phyloP scores from a whole-genome alignment of 1,140 invertebrate genomes.

The Drosophila mojavensis region DNA sequence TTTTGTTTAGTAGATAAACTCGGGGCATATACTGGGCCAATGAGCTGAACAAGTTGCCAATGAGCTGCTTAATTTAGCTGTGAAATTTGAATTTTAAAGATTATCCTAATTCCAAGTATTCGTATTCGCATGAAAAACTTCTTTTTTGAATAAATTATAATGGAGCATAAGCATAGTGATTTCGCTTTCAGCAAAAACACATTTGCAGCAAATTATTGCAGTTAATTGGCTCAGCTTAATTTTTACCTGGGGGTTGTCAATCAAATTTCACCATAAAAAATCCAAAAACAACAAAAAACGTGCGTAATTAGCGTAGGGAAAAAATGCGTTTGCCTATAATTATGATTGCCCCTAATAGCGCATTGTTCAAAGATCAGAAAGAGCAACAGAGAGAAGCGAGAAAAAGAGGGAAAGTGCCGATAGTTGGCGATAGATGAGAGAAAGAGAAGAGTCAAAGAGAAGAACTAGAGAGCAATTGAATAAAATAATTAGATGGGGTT shows the following conservation, averaged over 20 bases:
- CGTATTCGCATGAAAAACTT: background rate
- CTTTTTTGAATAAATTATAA: background rate
- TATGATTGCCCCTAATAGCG: conserved; percentile 43
- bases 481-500: background rate
- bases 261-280: conserved; percentile 65
- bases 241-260: conserved; percentile 59
- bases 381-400: background rate
- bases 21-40: conserved; percentile 9
- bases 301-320: conserved; percentile 54
- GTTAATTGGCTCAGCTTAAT: conserved; percentile 26
- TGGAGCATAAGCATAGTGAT: conserved; percentile 7
- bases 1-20: conserved; percentile 50
- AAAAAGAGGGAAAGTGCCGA: background rate
- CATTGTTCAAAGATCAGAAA: conserved; percentile 35
- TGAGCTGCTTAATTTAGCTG: conserved; percentile 33
- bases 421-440: background rate
- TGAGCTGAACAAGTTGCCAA: conserved; percentile 48
- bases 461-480: background rate
- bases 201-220: conserved; percentile 20
- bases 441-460: background rate
- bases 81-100: background rate
- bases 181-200: conserved; percentile 18
- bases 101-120: background rate
- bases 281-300: conserved; percentile 34
- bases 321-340: conserved; percentile 38